These are phyloP conservation scores for Oncopeltus fasciatus DNA, from an alignment of 1,140 invertebrate genomes.

Conservation along the genomic window DNA sequence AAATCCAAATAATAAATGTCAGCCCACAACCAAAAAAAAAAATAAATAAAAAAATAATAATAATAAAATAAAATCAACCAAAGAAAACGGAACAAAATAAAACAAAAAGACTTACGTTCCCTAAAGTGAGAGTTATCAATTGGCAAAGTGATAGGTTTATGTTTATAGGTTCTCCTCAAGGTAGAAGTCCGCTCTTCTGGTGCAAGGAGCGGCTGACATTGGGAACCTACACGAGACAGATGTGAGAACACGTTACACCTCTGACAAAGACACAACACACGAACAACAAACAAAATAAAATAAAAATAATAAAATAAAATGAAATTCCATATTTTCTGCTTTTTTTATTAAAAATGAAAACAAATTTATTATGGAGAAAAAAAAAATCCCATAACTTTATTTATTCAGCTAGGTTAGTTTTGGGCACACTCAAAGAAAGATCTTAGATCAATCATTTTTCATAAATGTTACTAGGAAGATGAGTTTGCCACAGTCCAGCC, in stretches of 20 bases:
- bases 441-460: too few species aligned
- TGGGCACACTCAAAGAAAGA: neutral
- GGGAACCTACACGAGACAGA: conserved; percentile 23
- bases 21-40: too few species aligned
- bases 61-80: conserved; percentile 10
- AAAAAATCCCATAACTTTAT: neutral
- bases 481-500: too few species aligned
- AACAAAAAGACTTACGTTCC: conserved; percentile 32
- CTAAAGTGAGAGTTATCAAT: conserved; percentile 31
- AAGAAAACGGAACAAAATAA: conserved; percentile 17
- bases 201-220: conserved; percentile 23
- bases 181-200: conserved; percentile 27
- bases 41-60: neutral
- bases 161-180: conserved; percentile 37
- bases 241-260: conserved; percentile 24
- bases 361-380: too few species aligned
- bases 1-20: too few species aligned
- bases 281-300: neutral
- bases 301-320: neutral
- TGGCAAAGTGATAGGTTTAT: conserved; percentile 46
- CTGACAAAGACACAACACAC: neutral
- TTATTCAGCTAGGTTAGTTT: neutral
- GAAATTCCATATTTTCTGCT: too few species aligned
- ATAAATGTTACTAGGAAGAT: too few species aligned
- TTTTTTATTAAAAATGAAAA: too few species aligned